Conservation (phyloP, 2,113 vertebrate genomes). For the Cichladusa arquata region DNA sequence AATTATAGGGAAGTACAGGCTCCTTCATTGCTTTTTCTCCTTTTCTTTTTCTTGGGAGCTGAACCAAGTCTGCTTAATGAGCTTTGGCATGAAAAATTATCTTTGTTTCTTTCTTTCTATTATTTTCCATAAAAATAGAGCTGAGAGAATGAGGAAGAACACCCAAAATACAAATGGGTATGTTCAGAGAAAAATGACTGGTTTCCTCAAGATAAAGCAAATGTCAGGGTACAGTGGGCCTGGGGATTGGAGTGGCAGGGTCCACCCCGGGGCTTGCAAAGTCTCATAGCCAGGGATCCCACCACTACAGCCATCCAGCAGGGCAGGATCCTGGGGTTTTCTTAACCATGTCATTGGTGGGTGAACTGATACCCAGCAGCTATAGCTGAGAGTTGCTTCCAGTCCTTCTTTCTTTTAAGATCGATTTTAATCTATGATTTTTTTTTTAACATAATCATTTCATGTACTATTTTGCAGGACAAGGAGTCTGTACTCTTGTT, state of each 20-base stretch:
- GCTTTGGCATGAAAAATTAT: slow-evolving; percentile 45
- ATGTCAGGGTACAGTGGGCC: neutral
- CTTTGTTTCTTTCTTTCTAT: slow-evolving; percentile 21
- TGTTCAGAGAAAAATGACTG: neutral
- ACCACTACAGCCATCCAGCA: neutral
- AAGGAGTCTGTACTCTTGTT: neutral
- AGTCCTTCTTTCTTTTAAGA: neutral
- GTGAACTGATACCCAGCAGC: neutral
- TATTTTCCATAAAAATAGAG: slow-evolving; percentile 14
- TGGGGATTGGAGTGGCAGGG: neutral
- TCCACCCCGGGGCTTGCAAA: fast-evolving
- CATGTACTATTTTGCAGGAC: neutral
- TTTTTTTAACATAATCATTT: neutral
- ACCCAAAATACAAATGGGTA: neutral
- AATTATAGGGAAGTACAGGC: neutral
- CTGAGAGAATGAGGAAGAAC: neutral
- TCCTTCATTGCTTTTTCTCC: neutral
- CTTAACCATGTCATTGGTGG: neutral
- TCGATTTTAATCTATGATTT: neutral
- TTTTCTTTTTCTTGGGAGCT: neutral
- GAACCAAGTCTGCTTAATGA: slow-evolving; percentile 54
- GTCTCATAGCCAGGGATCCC: neutral
- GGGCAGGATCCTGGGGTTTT: neutral
- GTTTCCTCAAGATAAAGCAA: neutral
- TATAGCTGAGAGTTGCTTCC: neutral